Evolutionary conservation across 2,113 vertebrate species (phyloP).

Genomic region (Steatornis caripensis): DNA sequence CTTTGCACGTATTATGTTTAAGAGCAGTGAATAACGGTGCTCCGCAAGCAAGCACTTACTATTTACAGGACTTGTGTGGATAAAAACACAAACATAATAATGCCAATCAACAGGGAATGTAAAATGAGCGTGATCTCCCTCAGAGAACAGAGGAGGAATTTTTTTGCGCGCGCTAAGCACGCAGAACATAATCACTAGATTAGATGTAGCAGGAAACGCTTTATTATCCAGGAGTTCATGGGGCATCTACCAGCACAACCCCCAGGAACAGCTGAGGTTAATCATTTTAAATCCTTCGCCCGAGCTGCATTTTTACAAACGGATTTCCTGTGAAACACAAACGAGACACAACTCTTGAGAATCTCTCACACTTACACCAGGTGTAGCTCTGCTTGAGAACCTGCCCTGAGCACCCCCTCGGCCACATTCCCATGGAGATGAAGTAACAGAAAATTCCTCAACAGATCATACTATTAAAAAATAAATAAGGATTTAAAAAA

Average conservation of each 20-base stretch:
- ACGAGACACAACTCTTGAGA: neutral
- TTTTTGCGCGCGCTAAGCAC: neutral
- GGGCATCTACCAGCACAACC: neutral
- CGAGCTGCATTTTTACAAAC: neutral
- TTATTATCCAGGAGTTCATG: accelerated
- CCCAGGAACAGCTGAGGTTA: neutral
- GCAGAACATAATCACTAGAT: accelerated
- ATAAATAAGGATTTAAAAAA: too few relatives aligned
- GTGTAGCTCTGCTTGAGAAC: neutral
- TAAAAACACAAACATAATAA: neutral
- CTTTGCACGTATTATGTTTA: neutral
- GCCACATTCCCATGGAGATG: neutral
- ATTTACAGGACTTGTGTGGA: neutral
- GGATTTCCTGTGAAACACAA: neutral
- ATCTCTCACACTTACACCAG: neutral
- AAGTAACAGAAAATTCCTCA: neutral
- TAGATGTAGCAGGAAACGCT: neutral
- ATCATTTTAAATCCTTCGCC: neutral
- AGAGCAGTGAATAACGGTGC: neutral
- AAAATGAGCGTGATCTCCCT: neutral
- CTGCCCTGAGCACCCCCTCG: neutral
- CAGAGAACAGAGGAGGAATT: neutral
- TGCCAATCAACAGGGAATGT: neutral
- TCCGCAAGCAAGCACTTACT: neutral
- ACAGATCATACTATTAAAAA: too few relatives aligned